Base-by-base conservation (phyloP, 2,797 vertebrate genomes). In the Myotis pilosus region DNA sequence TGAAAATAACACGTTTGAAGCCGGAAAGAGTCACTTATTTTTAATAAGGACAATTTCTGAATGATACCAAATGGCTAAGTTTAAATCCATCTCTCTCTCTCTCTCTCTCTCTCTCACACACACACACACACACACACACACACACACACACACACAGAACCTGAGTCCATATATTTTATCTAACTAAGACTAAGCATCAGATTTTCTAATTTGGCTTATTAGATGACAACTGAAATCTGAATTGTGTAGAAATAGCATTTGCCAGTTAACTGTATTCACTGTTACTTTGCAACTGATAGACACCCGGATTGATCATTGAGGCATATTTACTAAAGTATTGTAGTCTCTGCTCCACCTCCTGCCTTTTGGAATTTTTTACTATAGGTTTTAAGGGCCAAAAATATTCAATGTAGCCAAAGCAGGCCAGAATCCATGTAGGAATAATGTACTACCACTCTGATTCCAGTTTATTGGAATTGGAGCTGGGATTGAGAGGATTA, bases 191-290 rank as follows among this genome's bases (percentile, higher is more conserved):
- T 64, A 82, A 74, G 23, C 30, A 62, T 28, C 51, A 81, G 6
- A 92, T 88, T 78, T 79, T 80, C 71, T 33, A 36, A 87, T 44
- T 87, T 23, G 30, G 87, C n/a, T 80, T 95, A 91, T 89, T 38
- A 80, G 13, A 38, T 79, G 33, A 41, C 60, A 86, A 49, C 4
- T 66, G 13, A 78, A 93, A 92, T 66, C 33, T 66, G 38, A 92
- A 75, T 83, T 84, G 5, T 55, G 13, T 90, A 84, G 28, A 91
- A 95, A 8, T 5, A 22, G 20, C 4, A 75, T 91, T 74, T 94
- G 15, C 51, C 53, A 57, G 8, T 41, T 87, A 78, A 79, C 13
- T 91, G 28, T 51, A 33, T 44, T 69, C 30, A 62, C 71, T 82
- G 84, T 89, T 36, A 60, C n/a, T 85, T 85, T 90, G 3, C 17